Evolutionary conservation across 2,113 vertebrate species (phyloP).

Genomic region (Anoplopoma fimbria): DNA sequence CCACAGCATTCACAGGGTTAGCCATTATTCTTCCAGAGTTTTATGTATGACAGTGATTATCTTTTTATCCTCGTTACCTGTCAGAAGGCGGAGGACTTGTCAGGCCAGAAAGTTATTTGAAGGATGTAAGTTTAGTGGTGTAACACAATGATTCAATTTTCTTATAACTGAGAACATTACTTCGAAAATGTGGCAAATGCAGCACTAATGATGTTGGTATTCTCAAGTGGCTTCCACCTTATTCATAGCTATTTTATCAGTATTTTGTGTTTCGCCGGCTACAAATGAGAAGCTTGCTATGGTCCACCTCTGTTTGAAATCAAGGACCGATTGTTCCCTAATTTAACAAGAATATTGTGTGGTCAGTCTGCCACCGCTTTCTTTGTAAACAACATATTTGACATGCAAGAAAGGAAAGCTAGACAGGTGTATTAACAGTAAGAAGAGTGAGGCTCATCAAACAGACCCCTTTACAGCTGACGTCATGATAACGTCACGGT

Average conservation of each 20-base stretch:
- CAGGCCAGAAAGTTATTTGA: not conserved
- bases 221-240: not conserved
- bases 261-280: not conserved
- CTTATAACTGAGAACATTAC: not conserved
- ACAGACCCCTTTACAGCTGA: not conserved
- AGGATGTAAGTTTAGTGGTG: not conserved
- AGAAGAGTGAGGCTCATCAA: not conserved
- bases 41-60: constrained; percentile 15
- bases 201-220: not conserved
- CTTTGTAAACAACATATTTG: not conserved
- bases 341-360: not conserved
- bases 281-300: not conserved
- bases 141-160: not conserved
- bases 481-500: not conserved
- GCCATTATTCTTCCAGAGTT: not conserved
- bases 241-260: constrained; percentile 1
- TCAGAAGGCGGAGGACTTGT: not conserved
- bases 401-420: not conserved
- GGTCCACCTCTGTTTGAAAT: not conserved
- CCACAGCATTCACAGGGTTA: not conserved
- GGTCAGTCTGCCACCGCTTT: not conserved
- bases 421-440: not conserved
- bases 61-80: constrained; percentile 6
- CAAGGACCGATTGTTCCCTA: not conserved
- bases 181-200: not conserved